Evolutionary conservation across 2,113 vertebrate genomes (phyloP).

Genomic region (Heterochromis multidens): DNA sequence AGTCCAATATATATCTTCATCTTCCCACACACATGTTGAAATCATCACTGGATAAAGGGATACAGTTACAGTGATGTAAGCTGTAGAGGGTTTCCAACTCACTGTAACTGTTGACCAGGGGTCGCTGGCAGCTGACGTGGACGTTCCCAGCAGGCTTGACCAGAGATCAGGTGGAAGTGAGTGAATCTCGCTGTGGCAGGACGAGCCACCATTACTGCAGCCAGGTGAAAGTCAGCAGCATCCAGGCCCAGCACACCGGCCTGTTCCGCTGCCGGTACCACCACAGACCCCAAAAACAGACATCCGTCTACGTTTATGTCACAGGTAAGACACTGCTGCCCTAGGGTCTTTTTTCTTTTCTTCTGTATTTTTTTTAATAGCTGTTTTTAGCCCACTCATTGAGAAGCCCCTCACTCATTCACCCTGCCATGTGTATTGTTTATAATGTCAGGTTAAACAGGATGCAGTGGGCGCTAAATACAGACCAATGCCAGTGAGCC

Average conservation of each 20-base stretch:
- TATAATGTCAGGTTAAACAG: conserved; percentile 69
- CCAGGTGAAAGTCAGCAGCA: conserved; percentile 76
- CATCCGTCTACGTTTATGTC: conserved; percentile 89
- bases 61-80: neutral
- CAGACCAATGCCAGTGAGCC: conserved; percentile 67
- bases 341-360: neutral
- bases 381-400: neutral
- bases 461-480: conserved; percentile 68
- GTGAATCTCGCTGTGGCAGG: conserved; percentile 80
- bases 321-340: conserved; percentile 82
- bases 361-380: neutral
- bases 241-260: conserved; percentile 84
- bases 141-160: conserved; percentile 78
- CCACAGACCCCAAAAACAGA: conserved; percentile 67
- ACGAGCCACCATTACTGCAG: conserved; percentile 82
- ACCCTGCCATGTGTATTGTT: conserved; percentile 40
- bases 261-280: conserved; percentile 84
- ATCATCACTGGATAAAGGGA: neutral
- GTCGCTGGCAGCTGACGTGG: conserved; percentile 85
- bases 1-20: neutral
- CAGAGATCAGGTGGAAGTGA: conserved; percentile 76
- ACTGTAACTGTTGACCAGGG: conserved; percentile 71
- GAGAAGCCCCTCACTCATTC: neutral
- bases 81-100: neutral
- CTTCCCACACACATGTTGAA: neutral